Percentiles rank a stretch among this genome's conserved stretches.
These are phyloP conservation scores for Pseudochromis fuscus DNA, from an alignment of 2,797 vertebrate species.

Conservation along the genomic window DNA sequence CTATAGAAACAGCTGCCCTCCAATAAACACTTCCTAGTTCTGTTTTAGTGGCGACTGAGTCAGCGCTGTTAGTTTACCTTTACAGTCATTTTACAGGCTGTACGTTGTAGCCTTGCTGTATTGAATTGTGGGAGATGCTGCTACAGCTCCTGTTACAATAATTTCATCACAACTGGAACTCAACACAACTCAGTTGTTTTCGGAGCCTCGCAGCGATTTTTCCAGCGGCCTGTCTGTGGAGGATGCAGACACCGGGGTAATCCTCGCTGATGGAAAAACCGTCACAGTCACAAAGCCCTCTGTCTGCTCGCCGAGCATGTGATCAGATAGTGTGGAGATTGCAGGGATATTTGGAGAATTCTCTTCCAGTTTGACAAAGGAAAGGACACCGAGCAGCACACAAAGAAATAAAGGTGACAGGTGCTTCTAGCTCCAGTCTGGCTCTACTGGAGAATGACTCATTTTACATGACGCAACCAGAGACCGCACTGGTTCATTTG, in stretches of 20 bases:
- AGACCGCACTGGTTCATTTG: slow-evolving; percentile 8
- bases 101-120: no score
- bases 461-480: slow-evolving; percentile 8
- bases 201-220: background rate
- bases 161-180: background rate
- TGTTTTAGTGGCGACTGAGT: no score
- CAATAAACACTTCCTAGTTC: no score
- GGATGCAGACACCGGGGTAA: slow-evolving; percentile 47
- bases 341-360: slow-evolving; percentile 46
- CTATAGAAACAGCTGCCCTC: no score
- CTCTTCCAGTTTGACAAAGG: slow-evolving; percentile 45
- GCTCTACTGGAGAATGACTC: slow-evolving; percentile 1
- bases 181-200: background rate
- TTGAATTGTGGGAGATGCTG: no score
- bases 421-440: slow-evolving; percentile 26
- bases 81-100: no score
- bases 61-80: no score
- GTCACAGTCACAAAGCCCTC: slow-evolving; percentile 50
- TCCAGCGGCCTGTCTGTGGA: slow-evolving; percentile 8
- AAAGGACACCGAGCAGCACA: slow-evolving; percentile 33
- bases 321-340: slow-evolving; percentile 63
- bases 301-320: slow-evolving; percentile 55
- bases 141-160: no score
- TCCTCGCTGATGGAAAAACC: slow-evolving; percentile 64
- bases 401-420: slow-evolving; percentile 24